Percentiles rank a stretch among this genome's conserved stretches.
Conservation (phyloP, 2,113 vertebrate genomes). For the Pteronura brasiliensis region DNA sequence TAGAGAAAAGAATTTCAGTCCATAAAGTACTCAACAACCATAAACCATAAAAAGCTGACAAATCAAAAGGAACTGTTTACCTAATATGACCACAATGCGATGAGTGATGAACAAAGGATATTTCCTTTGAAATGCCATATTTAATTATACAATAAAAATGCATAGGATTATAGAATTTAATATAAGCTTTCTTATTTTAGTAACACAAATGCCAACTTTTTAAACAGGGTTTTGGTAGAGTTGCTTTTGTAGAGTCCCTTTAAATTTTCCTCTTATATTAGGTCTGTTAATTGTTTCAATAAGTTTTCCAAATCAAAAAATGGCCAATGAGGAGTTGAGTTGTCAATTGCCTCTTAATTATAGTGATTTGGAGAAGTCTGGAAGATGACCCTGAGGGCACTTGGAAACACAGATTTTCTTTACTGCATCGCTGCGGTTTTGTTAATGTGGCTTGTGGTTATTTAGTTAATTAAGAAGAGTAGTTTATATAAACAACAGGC, state of each 20-base stretch:
- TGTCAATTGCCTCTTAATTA: constrained; percentile 77
- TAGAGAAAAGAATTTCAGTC: constrained; percentile 18
- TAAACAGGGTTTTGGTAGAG: constrained; percentile 51
- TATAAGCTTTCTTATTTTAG: constrained; percentile 49
- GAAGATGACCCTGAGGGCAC: constrained; percentile 72
- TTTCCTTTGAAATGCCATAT: constrained; percentile 25
- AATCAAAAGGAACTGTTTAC: constrained; percentile 15
- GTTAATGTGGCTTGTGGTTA: constrained; percentile 63
- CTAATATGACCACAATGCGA: neutral
- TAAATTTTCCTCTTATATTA: constrained; percentile 66
- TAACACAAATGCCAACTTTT: constrained; percentile 51
- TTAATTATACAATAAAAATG: constrained; percentile 33
- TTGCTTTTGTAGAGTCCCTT: constrained; percentile 21
- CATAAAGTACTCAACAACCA: neutral
- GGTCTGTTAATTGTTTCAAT: constrained; percentile 71
- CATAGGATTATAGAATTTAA: constrained; percentile 4
- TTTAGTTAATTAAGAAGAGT: constrained; percentile 75
- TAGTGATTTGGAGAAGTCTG: constrained; percentile 74
- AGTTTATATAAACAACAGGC: constrained; percentile 63
- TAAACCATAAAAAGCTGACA: neutral
- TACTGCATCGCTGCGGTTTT: constrained; percentile 65
- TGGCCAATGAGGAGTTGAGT: constrained; percentile 66
- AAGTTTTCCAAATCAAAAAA: constrained; percentile 69
- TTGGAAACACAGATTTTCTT: constrained; percentile 71
- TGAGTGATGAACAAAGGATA: neutral